Evolutionary conservation across 2,888 invertebrate genomes (phyloP).

Genomic region (Xylota sylvarum): DNA sequence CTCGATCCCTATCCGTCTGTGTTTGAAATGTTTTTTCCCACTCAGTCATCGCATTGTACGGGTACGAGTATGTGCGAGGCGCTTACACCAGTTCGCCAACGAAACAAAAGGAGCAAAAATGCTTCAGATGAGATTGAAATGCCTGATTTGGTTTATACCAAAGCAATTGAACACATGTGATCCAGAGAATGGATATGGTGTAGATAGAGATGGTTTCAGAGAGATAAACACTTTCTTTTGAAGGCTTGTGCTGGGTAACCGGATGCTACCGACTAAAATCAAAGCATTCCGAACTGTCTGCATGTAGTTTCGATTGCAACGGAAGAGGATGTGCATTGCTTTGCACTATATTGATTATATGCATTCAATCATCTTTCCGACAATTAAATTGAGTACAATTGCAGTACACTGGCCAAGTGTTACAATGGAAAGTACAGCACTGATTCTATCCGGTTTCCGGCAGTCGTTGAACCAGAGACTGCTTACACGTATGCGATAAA

Average conservation of each 20-base stretch:
- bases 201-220: not conserved
- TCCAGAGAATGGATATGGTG: not conserved
- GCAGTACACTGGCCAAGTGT: not conserved
- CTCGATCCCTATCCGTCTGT: not conserved
- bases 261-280: slow-evolving; percentile 9
- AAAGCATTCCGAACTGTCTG: not conserved
- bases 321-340: slow-evolving; percentile 34
- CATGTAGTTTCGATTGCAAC: slow-evolving; percentile 37
- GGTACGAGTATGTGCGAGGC: not conserved
- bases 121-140: not conserved
- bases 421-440: too few species aligned
- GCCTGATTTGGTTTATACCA: not conserved
- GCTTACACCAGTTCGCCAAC: not conserved
- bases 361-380: slow-evolving; percentile 45
- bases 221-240: slow-evolving; percentile 1
- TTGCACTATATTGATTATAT: slow-evolving; percentile 51
- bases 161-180: not conserved
- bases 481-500: not conserved
- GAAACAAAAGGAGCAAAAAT: not conserved
- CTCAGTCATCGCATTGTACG: not conserved
- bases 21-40: not conserved
- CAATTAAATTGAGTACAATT: slow-evolving; percentile 51
- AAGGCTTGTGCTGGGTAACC: slow-evolving; percentile 3
- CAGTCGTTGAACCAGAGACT: not conserved
- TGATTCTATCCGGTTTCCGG: too few species aligned